phyloP scores from a whole-genome alignment of 2,113 vertebrate species.

The Actinemys pallida region DNA sequence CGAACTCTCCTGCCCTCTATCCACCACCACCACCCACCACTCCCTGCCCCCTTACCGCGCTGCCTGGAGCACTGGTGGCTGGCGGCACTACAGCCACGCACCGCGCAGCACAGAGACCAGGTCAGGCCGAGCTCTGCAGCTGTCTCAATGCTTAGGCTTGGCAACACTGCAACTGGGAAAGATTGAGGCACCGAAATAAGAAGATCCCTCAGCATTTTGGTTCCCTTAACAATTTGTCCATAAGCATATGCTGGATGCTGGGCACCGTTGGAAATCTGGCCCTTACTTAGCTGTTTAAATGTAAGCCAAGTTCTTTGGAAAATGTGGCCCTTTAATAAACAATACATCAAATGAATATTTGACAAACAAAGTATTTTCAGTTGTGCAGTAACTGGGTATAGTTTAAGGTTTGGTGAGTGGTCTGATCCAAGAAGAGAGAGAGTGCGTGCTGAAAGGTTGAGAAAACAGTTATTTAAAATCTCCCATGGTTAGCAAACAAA shows the following conservation, averaged over 20 bases:
- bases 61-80: too few relatives aligned
- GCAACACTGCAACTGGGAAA: neutral
- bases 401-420: neutral
- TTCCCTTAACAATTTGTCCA: neutral
- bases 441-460: neutral
- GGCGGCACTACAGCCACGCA: too few relatives aligned
- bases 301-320: neutral
- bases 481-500: neutral
- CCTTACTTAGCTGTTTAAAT: neutral
- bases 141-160: neutral
- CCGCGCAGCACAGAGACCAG: too few relatives aligned
- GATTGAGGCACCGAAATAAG: neutral
- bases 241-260: neutral
- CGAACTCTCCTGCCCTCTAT: too few relatives aligned
- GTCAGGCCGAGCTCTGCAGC: too few relatives aligned
- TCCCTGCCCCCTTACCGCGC: too few relatives aligned
- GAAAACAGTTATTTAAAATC: neutral
- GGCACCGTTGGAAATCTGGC: neutral
- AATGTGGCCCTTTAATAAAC: neutral
- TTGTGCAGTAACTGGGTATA: rapidly evolving
- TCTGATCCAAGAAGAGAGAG: neutral
- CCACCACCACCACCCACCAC: too few relatives aligned
- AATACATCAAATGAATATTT: neutral
- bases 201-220: neutral
- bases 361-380: neutral